phyloP scores from a whole-genome alignment of 2,797 vertebrate genomes.

The Parambassis ranga region DNA sequence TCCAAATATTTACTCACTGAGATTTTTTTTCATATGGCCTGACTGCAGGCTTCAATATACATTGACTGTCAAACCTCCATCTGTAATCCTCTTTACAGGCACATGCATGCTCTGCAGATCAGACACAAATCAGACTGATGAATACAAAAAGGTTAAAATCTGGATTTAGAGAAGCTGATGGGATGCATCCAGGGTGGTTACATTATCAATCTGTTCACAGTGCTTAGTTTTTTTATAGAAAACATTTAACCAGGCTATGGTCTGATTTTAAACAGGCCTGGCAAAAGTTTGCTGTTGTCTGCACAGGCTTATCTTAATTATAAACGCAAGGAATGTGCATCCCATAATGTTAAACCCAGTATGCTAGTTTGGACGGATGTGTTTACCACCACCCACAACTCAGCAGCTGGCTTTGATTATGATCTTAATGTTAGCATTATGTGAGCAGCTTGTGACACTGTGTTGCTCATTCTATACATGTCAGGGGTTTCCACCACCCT shows the following conservation, averaged over 20 bases:
- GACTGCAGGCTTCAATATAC: background rate
- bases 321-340: constrained; percentile 22
- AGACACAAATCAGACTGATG: constrained; percentile 2
- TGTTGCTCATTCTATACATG: background rate
- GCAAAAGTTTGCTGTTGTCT: background rate
- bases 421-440: background rate
- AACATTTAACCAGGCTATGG: background rate
- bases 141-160: constrained; percentile 8
- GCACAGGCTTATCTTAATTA: background rate
- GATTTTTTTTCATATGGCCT: constrained; percentile 26
- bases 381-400: background rate
- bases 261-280: background rate
- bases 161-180: background rate
- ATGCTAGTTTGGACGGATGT: background rate
- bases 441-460: background rate
- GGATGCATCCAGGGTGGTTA: constrained; percentile 1
- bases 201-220: background rate
- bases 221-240: background rate
- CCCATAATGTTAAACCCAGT: constrained; percentile 5
- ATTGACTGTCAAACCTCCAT: background rate
- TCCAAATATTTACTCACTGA: constrained; percentile 39
- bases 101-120: background rate
- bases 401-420: constrained; percentile 29
- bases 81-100: constrained; percentile 19
- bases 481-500: too few species aligned